phyloP scores from a whole-genome alignment of 1,140 invertebrate species.

The Drosophila burlai region DNA sequence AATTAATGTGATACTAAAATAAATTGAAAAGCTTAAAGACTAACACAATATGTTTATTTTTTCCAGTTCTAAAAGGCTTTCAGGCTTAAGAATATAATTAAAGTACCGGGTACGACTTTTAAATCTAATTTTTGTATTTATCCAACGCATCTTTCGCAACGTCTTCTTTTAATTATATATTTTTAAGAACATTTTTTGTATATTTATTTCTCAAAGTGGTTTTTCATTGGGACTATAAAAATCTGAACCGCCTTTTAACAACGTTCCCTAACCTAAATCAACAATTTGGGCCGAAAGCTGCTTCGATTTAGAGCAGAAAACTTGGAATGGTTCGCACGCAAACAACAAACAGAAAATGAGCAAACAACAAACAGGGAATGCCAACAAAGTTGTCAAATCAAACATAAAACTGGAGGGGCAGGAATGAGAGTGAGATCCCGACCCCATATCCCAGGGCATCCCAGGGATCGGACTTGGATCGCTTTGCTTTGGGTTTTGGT shows the following conservation, averaged over 20 bases:
- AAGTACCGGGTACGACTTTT: too few species aligned
- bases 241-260: constrained; percentile 15
- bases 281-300: constrained; percentile 47
- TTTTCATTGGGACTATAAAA: neutral
- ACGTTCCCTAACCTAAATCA: constrained; percentile 55
- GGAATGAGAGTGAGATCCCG: constrained; percentile 9
- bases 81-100: neutral
- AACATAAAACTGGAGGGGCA: constrained; percentile 55
- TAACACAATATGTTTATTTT: neutral
- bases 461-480: constrained; percentile 21
- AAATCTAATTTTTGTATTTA: too few species aligned
- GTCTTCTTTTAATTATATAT: constrained; percentile 24
- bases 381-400: constrained; percentile 80
- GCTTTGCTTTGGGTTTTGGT: constrained; percentile 51
- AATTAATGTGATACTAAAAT: too few species aligned
- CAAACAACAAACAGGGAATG: constrained; percentile 34
- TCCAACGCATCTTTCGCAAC: neutral
- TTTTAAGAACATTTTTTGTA: constrained; percentile 4
- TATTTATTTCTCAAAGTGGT: neutral
- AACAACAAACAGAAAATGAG: constrained; percentile 31
- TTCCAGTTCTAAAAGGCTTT: neutral
- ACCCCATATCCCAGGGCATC: constrained; percentile 21
- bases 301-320: constrained; percentile 49
- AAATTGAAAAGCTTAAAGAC: neutral
- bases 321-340: constrained; percentile 41